A percentile compares a stretch with the other conserved stretches of the same genome.
Evolutionary conservation across 2,888 invertebrate genomes (phyloP).

Genomic region (Dexiosoma caninum): DNA sequence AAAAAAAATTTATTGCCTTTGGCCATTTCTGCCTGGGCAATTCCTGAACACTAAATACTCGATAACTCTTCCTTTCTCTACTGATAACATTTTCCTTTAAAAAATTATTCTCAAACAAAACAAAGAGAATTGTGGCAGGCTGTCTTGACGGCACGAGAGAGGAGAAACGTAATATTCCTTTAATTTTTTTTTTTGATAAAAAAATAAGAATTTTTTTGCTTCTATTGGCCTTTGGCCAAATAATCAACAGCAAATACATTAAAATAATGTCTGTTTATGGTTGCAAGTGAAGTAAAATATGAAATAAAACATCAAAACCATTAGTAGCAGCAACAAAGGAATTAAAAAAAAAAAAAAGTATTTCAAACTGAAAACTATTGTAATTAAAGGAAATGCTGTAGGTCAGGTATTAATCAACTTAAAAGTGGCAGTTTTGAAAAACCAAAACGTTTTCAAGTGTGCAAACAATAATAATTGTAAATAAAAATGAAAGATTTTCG

Average conservation of each 20-base stretch:
- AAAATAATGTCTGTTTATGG: slow-evolving; percentile 43
- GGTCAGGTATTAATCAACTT: slow-evolving; percentile 15
- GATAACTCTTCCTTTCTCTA: too few relatives aligned
- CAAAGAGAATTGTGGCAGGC: background rate
- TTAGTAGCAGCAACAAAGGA: background rate
- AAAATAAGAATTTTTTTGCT: background rate
- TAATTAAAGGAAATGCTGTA: slow-evolving; percentile 8
- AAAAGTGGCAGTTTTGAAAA: too few relatives aligned
- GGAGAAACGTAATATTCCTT: background rate
- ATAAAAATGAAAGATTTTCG: too few relatives aligned
- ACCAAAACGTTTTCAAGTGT: too few relatives aligned
- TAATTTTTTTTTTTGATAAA: background rate
- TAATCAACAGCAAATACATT: slow-evolving; percentile 13
- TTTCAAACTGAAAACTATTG: background rate
- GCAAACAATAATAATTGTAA: too few relatives aligned
- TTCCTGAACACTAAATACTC: too few relatives aligned
- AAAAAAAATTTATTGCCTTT: too few relatives aligned
- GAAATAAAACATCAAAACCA: too few relatives aligned
- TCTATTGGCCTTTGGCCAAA: slow-evolving; percentile 34
- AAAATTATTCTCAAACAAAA: background rate
- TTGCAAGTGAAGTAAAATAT: background rate
- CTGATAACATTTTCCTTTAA: background rate
- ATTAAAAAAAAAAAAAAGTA: background rate
- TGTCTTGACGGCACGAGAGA: too few relatives aligned
- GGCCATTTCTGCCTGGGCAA: too few relatives aligned